Evolutionary conservation across 2,888 invertebrate genomes (phyloP).

Genomic region (Meganola albula): DNA sequence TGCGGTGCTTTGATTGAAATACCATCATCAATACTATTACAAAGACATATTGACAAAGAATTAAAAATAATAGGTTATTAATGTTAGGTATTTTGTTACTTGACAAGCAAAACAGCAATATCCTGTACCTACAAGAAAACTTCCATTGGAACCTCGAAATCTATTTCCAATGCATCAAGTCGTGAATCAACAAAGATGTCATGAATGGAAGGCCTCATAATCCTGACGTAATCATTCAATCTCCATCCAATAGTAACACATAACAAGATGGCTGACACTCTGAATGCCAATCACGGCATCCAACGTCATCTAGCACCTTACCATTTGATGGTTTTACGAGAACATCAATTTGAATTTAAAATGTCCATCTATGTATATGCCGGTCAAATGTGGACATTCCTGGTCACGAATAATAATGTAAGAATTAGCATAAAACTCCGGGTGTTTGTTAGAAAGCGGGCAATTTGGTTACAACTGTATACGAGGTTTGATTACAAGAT

Average conservation of each 20-base stretch:
- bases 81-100: too few relatives aligned
- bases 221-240: conserved; percentile 47
- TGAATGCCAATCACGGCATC: conserved; percentile 65
- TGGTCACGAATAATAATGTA: conserved; percentile 67
- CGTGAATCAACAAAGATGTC: conserved; percentile 30
- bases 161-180: too few relatives aligned
- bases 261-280: conserved; percentile 64
- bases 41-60: too few relatives aligned
- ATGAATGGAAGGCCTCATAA: conserved; percentile 48
- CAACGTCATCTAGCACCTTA: conserved; percentile 67
- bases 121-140: too few relatives aligned
- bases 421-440: conserved; percentile 73
- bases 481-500: conserved; percentile 62
- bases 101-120: too few relatives aligned
- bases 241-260: conserved; percentile 44
- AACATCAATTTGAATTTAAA: conserved; percentile 74
- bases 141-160: too few relatives aligned
- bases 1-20: too few relatives aligned
- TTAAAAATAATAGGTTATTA: too few relatives aligned
- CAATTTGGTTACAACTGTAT: conserved; percentile 71
- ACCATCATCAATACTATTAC: too few relatives aligned
- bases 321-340: conserved; percentile 74
- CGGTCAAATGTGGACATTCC: conserved; percentile 74
- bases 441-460: conserved; percentile 77
- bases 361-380: conserved; percentile 69